Base-by-base conservation (phyloP, 2,113 vertebrate genomes). In the Neofelis nebulosa region DNA sequence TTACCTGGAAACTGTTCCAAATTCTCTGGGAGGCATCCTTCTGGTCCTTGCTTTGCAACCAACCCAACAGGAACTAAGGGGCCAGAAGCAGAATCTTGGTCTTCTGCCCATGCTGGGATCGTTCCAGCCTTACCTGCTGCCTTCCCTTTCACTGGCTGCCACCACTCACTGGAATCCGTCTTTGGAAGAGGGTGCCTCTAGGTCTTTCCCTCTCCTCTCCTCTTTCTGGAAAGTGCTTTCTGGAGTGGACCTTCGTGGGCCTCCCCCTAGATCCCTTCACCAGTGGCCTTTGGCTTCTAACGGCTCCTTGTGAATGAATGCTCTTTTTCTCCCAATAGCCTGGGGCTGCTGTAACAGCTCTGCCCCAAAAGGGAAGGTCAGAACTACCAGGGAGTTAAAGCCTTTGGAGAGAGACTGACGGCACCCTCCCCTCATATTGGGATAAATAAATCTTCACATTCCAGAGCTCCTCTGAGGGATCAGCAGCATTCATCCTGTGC, bases 1-100 rank as follows among this genome's bases (percentile, higher is more conserved):
- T 86, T 31, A 29, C 19, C 73, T 84, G 68, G 61, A 83, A 55
- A 78, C 52, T 68, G n/a, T 7, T 81, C 45, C 90, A n/a, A 82
- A 55, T 38, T 92, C 69, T 88, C 91, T 55, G 6, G n/a, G 31
- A 73, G 69, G 2, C 11, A 45, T 73, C 23, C 15, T 76, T 78
- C 0, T 12, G 29, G 63, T 63, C 41, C 31, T 71, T 69, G 7
- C 63, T 19, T 31, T 16, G 80, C 57, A 55, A 41, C 18, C 7
- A 45, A 12, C 21, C 3, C 16, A 18, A 5, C 18, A 65, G 12
- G 29, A 52, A 45, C 31, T 31, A 27, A 52, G n/a, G 15, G 52
- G 7, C n/a, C 3, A 73, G 25, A 55, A 48, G 10, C 3, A 25
- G 52, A 38, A 78, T 3, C 12, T 66, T 2, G 1, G n/a, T 45